A percentile compares a stretch with the other conserved stretches of the same genome.
Evolutionary conservation across 2,113 vertebrate species (phyloP).

Genomic region (Heterocephalus glaber): DNA sequence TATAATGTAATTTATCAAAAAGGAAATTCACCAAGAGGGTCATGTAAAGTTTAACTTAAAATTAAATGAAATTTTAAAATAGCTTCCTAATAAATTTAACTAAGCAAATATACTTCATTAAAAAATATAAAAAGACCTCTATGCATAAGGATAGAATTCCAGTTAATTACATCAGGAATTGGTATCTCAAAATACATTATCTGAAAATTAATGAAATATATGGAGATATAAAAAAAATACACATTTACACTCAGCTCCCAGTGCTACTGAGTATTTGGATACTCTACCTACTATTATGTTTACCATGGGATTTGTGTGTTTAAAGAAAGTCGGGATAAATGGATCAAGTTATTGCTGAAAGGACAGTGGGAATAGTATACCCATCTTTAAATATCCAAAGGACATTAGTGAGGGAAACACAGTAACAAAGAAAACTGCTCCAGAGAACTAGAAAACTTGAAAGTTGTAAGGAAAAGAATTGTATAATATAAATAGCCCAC

Average conservation of each 20-base stretch:
- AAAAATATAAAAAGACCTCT: background rate
- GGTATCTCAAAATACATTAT: background rate
- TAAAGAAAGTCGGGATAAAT: background rate
- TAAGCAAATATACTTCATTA: background rate
- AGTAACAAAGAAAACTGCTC: background rate
- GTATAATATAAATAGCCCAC: background rate
- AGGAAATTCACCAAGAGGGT: background rate
- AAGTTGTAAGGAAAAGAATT: background rate
- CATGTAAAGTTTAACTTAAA: constrained; percentile 34
- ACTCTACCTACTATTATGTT: background rate
- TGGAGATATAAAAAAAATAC: background rate
- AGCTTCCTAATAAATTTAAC: background rate
- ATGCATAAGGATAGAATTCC: background rate
- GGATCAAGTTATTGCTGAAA: constrained; percentile 6
- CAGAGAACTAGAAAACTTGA: background rate
- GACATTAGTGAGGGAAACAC: background rate
- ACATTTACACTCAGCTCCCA: background rate
- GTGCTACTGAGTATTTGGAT: background rate
- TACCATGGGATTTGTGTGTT: background rate
- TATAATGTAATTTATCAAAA: constrained; percentile 8
- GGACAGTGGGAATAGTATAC: background rate
- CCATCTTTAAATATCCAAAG: background rate
- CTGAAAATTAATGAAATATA: background rate
- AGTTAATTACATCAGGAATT: constrained; percentile 1
- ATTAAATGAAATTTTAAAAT: constrained; percentile 57